These are phyloP conservation scores for Orycteropus afer DNA, from an alignment of 2,113 vertebrate species.

Conservation along the genomic window DNA sequence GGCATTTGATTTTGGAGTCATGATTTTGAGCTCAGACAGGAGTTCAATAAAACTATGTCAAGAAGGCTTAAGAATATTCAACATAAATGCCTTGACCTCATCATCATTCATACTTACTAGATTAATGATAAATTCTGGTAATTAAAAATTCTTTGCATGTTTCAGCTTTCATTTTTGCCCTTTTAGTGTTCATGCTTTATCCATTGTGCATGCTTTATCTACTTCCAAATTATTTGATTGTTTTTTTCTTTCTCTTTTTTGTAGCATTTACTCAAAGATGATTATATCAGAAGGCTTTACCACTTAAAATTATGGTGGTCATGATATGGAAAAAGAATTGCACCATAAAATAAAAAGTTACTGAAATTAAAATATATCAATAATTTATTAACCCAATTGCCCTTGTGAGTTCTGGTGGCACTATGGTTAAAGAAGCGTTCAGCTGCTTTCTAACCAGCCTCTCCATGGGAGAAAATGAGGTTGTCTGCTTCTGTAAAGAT, in stretches of 20 bases:
- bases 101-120: background rate
- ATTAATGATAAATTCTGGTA: slow-evolving; percentile 42
- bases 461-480: no score
- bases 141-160: background rate
- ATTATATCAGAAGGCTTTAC: background rate
- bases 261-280: background rate
- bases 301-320: background rate
- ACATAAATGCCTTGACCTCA: slow-evolving; percentile 7
- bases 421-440: no score
- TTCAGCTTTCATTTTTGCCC: slow-evolving; percentile 33
- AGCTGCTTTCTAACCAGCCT: no score
- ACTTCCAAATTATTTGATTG: background rate
- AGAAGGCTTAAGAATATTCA: background rate
- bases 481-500: no score
- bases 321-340: background rate
- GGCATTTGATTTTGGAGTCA: slow-evolving; percentile 23
- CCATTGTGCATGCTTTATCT: background rate
- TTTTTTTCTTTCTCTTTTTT: background rate
- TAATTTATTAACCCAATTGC: background rate
- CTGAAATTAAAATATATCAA: background rate
- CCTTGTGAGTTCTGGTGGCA: no score
- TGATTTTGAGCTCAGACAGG: background rate
- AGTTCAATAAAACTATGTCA: slow-evolving; percentile 31
- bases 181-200: slow-evolving; percentile 10
- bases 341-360: background rate